Evolutionary conservation across 2,113 vertebrate genomes (phyloP).

Genomic region (Percina caprodes): DNA sequence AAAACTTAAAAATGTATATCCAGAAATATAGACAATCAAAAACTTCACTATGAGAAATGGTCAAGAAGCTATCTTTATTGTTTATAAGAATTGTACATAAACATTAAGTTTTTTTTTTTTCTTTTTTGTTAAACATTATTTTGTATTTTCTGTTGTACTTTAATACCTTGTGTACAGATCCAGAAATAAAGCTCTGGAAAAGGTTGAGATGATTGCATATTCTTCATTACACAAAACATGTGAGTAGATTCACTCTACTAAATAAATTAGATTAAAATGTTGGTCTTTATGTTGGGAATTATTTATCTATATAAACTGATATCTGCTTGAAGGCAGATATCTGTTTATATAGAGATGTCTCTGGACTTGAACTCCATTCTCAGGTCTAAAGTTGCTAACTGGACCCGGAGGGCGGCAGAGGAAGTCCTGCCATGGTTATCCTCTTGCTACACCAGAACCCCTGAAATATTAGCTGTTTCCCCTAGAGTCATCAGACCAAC

Average conservation of each 20-base stretch:
- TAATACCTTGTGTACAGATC: conserved; percentile 99
- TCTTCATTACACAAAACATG: neutral
- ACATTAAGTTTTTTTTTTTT: conserved; percentile 84
- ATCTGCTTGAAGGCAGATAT: too few species aligned
- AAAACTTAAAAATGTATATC: conserved; percentile 85
- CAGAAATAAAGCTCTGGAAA: conserved; percentile 99
- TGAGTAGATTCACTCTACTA: neutral
- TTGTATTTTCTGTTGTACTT: conserved; percentile 99
- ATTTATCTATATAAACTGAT: neutral
- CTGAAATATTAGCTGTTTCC: too few species aligned
- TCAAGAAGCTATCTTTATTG: conserved; percentile 94
- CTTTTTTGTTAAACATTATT: conserved; percentile 97
- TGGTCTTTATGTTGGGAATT: too few species aligned
- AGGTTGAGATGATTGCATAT: conserved; percentile 50
- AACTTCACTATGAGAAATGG: conserved; percentile 92
- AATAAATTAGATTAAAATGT: neutral
- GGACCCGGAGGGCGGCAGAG: too few species aligned
- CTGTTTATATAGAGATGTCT: too few species aligned
- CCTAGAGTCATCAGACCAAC: too few species aligned
- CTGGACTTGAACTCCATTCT: too few species aligned
- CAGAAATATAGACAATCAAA: conserved; percentile 97
- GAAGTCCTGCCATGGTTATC: too few species aligned
- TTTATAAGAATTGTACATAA: conserved; percentile 99
- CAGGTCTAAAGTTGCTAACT: too few species aligned
- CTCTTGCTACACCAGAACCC: too few species aligned